Base-by-base conservation (phyloP, 53 echinoderm and acorn worm genomes). In the Astropecten irregularis region DNA sequence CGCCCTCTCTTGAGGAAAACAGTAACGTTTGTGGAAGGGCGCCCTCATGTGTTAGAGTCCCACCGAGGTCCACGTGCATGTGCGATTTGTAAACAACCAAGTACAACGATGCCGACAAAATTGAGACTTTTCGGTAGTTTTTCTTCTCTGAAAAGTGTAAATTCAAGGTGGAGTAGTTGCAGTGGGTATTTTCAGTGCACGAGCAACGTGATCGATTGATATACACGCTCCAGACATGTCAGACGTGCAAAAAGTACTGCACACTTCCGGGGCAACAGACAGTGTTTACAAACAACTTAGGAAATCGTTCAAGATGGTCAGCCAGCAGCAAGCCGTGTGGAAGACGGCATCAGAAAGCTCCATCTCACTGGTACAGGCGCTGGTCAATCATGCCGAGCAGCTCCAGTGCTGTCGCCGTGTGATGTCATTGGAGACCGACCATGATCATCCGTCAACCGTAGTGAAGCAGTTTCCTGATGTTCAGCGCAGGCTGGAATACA, bases 341-440 rank as follows among this genome's bases (percentile, higher is more conserved):
- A 67, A 85, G 31, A 77, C 67, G 19, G 56, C 52, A n/a, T 15
- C 66, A 1, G 68, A 61, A 2, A 11, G 40, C 69, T 83, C 73
- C 50, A 10, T 48, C 1, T 26, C 86, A 8, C 34, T 82, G 47
- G 49, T 93, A 29, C 57, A 87, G 37, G 89, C 91, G 19, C 71
- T 96, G 46, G 36, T 27, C 18, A 96, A 93, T 58, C 61, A 89
- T 3, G 73, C 87, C 23, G 96, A 96, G 66, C 96, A 96, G 82
- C 85, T 85, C 22, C 89, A 87, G 68, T 96, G 93, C 68, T 87
- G 73, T 36, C 73, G 51, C n/a, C 62, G 4, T 19, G 42, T 11
- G 42, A 8, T 42, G 6, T 6, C 42, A 6, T 6, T 8, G 6
- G 48, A 68, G 9, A 84, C 81, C 11, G 72, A 33, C 16, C 32